phyloP scores from a whole-genome alignment of 37 sponge, comb jelly and placozoan species.

The Hormiphora californensis region DNA sequence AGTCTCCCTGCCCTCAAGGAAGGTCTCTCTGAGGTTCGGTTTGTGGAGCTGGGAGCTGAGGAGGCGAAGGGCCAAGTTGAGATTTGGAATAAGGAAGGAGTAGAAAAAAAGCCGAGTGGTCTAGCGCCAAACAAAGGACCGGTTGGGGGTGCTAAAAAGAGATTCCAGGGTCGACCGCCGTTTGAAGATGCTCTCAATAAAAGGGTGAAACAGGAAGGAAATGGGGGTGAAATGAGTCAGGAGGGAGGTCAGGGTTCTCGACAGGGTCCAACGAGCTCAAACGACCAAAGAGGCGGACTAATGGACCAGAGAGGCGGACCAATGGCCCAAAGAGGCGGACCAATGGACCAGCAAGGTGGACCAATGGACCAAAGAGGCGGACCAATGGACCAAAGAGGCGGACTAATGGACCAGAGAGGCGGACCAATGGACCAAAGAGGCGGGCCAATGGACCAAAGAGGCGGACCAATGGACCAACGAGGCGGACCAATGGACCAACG shows the following conservation, averaged over 20 bases:
- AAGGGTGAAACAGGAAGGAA: background rate
- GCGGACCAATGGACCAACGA: too few relatives aligned
- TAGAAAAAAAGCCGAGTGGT: background rate
- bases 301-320: background rate
- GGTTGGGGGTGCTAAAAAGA: background rate
- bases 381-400: background rate
- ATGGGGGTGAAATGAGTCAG: background rate
- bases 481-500: too few relatives aligned
- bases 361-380: background rate
- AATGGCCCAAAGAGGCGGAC: background rate
- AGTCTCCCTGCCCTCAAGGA: background rate
- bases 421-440: too few relatives aligned
- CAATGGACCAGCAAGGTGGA: background rate
- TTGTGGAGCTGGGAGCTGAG: background rate
- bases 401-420: background rate
- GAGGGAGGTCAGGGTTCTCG: background rate
- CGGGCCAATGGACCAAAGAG: too few relatives aligned
- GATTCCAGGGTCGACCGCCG: background rate
- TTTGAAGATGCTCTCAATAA: conserved; percentile 16
- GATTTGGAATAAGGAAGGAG: background rate
- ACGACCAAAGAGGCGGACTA: background rate
- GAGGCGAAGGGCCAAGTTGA: background rate
- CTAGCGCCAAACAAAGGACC: background rate
- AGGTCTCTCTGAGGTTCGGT: conserved; percentile 10
- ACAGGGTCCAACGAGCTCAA: background rate